Base-by-base conservation (phyloP, 2,797 vertebrate species). In the Hydrolagus colliei region DNA sequence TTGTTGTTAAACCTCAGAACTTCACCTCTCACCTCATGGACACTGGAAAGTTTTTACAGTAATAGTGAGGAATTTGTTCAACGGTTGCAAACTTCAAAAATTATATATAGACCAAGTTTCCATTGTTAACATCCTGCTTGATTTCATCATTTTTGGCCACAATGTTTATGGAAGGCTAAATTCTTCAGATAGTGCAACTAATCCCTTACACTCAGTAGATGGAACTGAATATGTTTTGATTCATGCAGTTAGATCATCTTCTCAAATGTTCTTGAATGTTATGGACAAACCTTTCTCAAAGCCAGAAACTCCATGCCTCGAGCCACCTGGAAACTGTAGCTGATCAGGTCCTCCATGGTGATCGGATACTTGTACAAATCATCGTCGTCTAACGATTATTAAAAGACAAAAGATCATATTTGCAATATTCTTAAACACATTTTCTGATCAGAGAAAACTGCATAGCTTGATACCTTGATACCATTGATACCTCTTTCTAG, bases 241-340 rank as follows among this genome's bases (percentile, higher is more conserved):
- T 67, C 9, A 22, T 80, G 32, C 35, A 41, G 4, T 84, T 65
- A 68, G 7, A 84, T 32, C 63, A 18, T 63, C 35, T 27, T 9
- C 41, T 84, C 79, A 18, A 68, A 84, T 84, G 20, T 84, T 27
- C 20, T 32, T 63, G 16, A 27, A 12, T 14, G 35, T 67, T 80
- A 22, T 35, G 35, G 18, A 16, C 91, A 88, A 86, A 93, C 94
- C 93, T 94, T 95, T 89, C 93, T 92, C 85, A 93, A 95, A 78
- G 94, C 94, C 85, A 99, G 93, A 89, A 98, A 99, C 92, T 98
- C 96, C 97, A 99, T 99, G 87, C 97, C 97, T 90, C 96, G 93
- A 12, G 97, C 96, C 90, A 99, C 97, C 90, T 99, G 97, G 90
- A 98, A 98, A 90, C 97, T 98, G 91, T 97, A 98, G 73, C 96